These are phyloP conservation scores for Teleiodes luculella DNA, from an alignment of 2,888 invertebrate genomes.

Conservation along the genomic window DNA sequence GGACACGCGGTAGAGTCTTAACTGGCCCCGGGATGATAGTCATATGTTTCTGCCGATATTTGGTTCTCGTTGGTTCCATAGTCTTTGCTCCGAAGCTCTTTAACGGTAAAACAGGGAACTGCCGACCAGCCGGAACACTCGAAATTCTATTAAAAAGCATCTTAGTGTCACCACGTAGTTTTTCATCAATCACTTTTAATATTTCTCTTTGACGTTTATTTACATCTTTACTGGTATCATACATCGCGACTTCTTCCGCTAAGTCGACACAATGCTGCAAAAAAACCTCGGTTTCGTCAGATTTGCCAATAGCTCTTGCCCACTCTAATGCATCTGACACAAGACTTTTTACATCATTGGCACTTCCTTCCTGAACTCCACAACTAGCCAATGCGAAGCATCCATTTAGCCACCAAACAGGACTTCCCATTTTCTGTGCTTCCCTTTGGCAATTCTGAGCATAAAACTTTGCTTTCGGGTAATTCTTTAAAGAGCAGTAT, in stretches of 20 bases:
- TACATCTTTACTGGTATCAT: not conserved
- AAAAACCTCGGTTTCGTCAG: not conserved
- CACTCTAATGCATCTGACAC: not conserved
- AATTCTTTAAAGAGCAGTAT: not conserved
- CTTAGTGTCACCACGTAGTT: not conserved
- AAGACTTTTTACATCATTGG: not conserved
- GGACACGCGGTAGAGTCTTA: not conserved
- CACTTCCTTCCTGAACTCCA: not conserved
- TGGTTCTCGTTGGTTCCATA: not conserved
- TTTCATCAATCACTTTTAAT: not conserved
- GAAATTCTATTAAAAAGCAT: not conserved
- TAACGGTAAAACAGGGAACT: not conserved
- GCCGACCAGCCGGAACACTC: not conserved
- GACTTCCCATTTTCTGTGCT: not conserved
- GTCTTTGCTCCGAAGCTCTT: not conserved
- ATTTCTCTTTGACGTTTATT: not conserved
- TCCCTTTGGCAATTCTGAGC: not conserved
- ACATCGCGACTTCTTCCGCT: not conserved
- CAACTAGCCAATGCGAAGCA: not conserved
- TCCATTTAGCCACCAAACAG: conserved; percentile 5
- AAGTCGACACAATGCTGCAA: not conserved
- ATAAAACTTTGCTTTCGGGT: not conserved
- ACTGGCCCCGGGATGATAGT: not conserved
- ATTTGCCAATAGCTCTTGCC: not conserved
- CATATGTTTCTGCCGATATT: not conserved